Evolutionary conservation across 2,888 invertebrate species (phyloP).

Genomic region (Andricus curvator): DNA sequence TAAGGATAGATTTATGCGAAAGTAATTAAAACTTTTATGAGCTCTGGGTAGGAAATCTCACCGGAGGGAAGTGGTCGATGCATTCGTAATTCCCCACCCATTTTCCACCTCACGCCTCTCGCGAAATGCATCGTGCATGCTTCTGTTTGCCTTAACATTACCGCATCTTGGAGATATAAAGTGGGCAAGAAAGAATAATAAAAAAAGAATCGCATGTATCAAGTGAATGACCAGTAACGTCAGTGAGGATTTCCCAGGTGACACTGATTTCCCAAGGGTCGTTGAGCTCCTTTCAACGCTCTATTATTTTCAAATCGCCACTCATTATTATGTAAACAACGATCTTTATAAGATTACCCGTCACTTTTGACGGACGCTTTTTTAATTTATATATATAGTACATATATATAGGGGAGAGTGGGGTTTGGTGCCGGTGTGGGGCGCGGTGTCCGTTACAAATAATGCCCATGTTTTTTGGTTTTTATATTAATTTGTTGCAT

Average conservation of each 20-base stretch:
- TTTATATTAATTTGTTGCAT: no score
- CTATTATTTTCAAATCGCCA: conserved; percentile 22
- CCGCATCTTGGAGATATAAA: not conserved
- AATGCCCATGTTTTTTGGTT: no score
- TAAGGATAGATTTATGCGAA: conserved; percentile 22
- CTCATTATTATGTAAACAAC: conserved; percentile 23
- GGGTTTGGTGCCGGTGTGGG: no score
- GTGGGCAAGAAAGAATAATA: not conserved
- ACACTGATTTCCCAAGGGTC: conserved; percentile 54
- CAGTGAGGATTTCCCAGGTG: conserved; percentile 55
- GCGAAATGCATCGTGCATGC: not conserved
- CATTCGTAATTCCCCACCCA: not conserved
- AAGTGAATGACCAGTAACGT: conserved; percentile 34
- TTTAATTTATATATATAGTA: not conserved
- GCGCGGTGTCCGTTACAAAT: no score
- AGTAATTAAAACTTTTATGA: conserved; percentile 27
- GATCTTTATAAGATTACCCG: not conserved
- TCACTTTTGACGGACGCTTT: not conserved
- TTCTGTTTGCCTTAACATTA: conserved; percentile 16
- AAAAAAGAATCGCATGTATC: conserved; percentile 16
- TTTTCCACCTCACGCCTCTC: conserved; percentile 13
- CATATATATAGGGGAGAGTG: not conserved
- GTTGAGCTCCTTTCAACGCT: conserved; percentile 8
- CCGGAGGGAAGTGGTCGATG: not conserved
- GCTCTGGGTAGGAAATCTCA: not conserved